Evolutionary conservation across 2,888 invertebrate species (phyloP).

Genomic region (Candidula unifasciata): DNA sequence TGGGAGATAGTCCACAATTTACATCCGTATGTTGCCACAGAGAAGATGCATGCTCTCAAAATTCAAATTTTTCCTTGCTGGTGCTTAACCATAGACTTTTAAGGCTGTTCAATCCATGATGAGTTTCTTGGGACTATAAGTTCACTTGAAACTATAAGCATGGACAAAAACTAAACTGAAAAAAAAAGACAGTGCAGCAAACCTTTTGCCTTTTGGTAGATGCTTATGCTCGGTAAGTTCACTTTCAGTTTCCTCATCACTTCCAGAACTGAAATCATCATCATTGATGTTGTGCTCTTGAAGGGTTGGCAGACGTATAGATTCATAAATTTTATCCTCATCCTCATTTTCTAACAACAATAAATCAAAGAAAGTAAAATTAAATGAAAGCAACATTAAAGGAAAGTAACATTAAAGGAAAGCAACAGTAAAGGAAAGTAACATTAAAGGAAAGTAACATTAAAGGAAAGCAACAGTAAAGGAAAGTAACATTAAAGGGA

Average conservation of each 20-base stretch:
- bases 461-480: no score
- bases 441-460: no score
- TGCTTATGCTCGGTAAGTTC: not conserved
- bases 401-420: not conserved
- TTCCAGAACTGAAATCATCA: not conserved
- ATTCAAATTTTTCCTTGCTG: no score
- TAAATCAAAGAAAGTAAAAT: not conserved
- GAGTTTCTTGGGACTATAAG: no score
- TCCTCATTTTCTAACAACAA: not conserved
- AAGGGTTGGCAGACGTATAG: slow-evolving; percentile 3
- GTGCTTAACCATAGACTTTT: no score
- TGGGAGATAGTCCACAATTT: no score
- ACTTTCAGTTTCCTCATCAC: not conserved
- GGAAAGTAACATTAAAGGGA: no score
- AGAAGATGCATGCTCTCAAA: no score
- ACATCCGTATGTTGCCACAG: no score
- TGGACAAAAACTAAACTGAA: not conserved
- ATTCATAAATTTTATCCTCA: slow-evolving; percentile 19
- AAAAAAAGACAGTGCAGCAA: not conserved
- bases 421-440: no score
- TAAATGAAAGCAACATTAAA: not conserved
- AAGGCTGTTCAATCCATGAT: no score
- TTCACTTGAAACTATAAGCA: no score
- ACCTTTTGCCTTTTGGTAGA: slow-evolving; percentile 30
- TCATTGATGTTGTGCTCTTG: not conserved